These are phyloP conservation scores for Parambassis ranga DNA, from an alignment of 2,797 vertebrate genomes.

Conservation along the genomic window DNA sequence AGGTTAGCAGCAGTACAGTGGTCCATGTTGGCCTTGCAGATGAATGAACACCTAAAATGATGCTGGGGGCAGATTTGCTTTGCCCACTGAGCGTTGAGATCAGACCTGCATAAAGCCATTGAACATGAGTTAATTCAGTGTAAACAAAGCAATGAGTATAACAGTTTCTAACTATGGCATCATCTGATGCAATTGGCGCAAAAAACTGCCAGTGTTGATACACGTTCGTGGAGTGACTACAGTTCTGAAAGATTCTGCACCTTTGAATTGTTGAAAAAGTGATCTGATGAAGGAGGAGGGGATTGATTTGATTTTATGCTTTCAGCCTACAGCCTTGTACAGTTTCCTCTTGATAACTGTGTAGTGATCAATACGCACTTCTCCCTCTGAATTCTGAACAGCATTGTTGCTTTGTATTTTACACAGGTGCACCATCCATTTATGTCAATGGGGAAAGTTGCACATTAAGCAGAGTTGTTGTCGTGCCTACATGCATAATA, in stretches of 20 bases:
- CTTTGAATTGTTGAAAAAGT: background rate
- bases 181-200: background rate
- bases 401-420: too few species aligned
- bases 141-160: background rate
- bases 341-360: background rate
- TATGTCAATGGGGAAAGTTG: background rate
- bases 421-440: background rate
- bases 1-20: constrained; percentile 42
- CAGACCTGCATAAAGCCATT: background rate
- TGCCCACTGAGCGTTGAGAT: background rate
- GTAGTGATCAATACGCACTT: too few species aligned
- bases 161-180: background rate
- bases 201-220: too few species aligned
- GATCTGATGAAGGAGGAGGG: background rate
- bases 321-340: background rate
- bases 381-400: background rate
- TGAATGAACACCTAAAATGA: constrained; percentile 11
- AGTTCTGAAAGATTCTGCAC: background rate
- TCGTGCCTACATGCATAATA: too few species aligned
- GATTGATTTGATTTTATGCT: background rate
- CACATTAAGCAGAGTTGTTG: background rate
- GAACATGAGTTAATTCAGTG: background rate
- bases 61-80: background rate
- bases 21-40: constrained; percentile 22
- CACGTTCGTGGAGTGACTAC: background rate